phyloP scores from a whole-genome alignment of 2,888 invertebrate species.

The Prosopocoilus inquinatus region DNA sequence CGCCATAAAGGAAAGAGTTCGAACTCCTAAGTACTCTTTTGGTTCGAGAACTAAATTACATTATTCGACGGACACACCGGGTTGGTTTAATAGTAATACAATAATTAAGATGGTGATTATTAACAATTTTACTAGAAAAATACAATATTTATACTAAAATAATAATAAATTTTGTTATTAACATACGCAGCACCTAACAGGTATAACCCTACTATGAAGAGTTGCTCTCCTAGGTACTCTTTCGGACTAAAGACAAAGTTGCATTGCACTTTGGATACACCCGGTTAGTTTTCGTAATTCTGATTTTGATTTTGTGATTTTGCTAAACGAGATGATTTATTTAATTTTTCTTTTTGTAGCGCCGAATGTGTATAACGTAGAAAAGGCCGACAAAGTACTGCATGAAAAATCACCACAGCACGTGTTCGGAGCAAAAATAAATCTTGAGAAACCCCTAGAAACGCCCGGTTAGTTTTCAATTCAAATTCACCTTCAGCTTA shows the following conservation, averaged over 20 bases:
- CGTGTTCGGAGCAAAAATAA: constrained; percentile 8
- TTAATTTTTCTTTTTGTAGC: constrained; percentile 25
- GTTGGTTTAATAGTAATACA: constrained; percentile 32
- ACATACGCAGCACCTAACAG: constrained; percentile 41
- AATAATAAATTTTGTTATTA: constrained; percentile 14
- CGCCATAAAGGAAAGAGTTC: constrained; percentile 43
- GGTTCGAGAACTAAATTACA: constrained; percentile 56
- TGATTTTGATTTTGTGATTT: constrained; percentile 1
- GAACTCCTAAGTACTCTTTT: constrained; percentile 63
- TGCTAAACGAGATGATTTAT: not conserved
- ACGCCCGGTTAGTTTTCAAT: constrained; percentile 1
- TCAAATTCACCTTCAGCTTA: not conserved
- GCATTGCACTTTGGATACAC: constrained; percentile 45
- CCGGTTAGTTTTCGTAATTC: constrained; percentile 34
- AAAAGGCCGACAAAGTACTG: constrained; percentile 32
- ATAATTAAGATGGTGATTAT: not conserved
- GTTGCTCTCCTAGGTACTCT: constrained; percentile 43
- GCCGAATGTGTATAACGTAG: constrained; percentile 47
- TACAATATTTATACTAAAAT: constrained; percentile 5
- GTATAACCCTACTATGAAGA: constrained; percentile 34
- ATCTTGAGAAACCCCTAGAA: not conserved
- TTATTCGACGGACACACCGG: constrained; percentile 59
- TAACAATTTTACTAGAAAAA: constrained; percentile 4
- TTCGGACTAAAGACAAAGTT: constrained; percentile 60
- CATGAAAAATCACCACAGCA: constrained; percentile 12